A percentile compares a stretch with the other conserved stretches of the same genome.
phyloP scores from a whole-genome alignment of 2,888 invertebrate genomes.

The Tupiocoris notatus region DNA sequence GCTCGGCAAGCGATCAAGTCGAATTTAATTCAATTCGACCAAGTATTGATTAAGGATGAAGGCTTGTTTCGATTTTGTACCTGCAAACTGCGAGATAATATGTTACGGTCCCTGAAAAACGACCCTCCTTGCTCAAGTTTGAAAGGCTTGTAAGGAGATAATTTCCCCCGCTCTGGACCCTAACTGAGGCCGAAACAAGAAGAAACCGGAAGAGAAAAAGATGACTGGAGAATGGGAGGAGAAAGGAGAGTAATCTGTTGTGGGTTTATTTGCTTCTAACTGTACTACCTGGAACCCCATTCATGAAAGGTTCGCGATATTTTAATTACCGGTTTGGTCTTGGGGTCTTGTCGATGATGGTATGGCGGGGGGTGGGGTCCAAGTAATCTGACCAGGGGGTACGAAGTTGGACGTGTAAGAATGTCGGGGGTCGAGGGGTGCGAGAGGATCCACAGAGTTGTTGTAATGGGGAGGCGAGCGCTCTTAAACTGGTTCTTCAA shows the following conservation, averaged over 20 bases:
- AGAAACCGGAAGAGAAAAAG: not conserved
- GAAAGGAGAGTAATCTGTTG: not conserved
- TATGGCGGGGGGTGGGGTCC: not conserved
- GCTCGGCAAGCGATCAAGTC: too few relatives aligned
- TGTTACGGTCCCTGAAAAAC: too few relatives aligned
- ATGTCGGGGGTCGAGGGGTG: not conserved
- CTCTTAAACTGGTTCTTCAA: slow-evolving; percentile 34
- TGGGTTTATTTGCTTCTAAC: slow-evolving; percentile 12
- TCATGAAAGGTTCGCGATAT: slow-evolving; percentile 33
- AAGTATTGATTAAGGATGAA: too few relatives aligned
- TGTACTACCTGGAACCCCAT: slow-evolving; percentile 31
- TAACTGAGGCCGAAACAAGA: not conserved
- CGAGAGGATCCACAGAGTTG: not conserved
- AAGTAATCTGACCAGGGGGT: not conserved
- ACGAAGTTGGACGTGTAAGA: not conserved
- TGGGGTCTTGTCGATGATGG: not conserved
- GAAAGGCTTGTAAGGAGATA: not conserved
- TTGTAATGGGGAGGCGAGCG: not conserved
- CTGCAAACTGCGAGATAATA: too few relatives aligned
- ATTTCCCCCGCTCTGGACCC: not conserved
- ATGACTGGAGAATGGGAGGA: not conserved
- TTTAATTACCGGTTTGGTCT: slow-evolving; percentile 29
- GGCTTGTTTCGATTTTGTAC: too few relatives aligned
- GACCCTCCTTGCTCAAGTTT: too few relatives aligned
- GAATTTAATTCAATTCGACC: too few relatives aligned